Base-by-base conservation (phyloP, 2,888 invertebrate species). In the Lasioglossum vierecki region DNA sequence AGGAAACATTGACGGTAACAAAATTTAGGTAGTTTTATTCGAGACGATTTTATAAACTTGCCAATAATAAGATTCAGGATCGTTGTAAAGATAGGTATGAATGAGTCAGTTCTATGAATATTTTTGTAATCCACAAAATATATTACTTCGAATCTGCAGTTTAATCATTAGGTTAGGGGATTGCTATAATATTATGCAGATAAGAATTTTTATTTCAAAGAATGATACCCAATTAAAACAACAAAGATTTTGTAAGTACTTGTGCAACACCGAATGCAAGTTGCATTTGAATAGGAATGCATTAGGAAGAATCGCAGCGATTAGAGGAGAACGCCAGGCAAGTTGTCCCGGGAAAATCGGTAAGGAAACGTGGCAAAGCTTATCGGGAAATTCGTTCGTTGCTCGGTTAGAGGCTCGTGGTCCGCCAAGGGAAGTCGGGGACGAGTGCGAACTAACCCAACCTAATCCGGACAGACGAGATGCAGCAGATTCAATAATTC, bases 401-500 rank as follows among this genome's bases (percentile, higher is more conserved):
- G 22, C 46, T 82, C 79, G 44, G 70, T 35, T 49, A 71, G 76
- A 63, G 79, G 79, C 75, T 78, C 79, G 84, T 49, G 41, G 68
- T 41, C 22, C 22, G 68, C 39, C 35, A 30, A 39, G 74, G 70
- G 79, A 89, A 90, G 86, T 90, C 86, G 82, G 85, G 84, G 88
- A 87, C 89, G 89, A 86, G 90, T 81, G 85, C 88, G 79, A 90
- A 84, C 84, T 83, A 87, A 83, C 85, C 86, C 85, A 89, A 91
- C 88, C 91, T 91, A 89, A 91, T 91, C 91, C 91, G 89, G 89
- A 85, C 87, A 88, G 90, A 90, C 90, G 89, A 92, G 92, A 92
- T 93, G 92, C 89, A 90, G 90, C 89, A 91, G 91, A 94, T 94
- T 94, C 93, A 93, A 94, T 94, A 94, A 94, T 94, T 93, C 92